Base-by-base conservation (phyloP, 2,888 invertebrate species). In the Lamellibrachia satsuma region DNA sequence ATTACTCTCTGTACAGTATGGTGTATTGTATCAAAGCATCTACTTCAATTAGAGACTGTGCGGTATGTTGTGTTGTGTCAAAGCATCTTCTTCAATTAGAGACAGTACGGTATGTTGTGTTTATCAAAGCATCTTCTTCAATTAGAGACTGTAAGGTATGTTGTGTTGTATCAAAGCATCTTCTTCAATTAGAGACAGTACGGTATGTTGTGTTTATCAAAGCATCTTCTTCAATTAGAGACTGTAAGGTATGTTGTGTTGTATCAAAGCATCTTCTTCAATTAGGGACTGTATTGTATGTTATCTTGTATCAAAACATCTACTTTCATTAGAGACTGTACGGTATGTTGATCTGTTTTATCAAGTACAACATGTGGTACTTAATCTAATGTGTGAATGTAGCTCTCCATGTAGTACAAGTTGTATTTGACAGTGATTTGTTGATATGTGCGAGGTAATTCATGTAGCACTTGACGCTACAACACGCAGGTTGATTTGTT, bases 341-440 rank as follows among this genome's bases (percentile, higher is more conserved):
- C 39, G 39, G 39, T 39, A 75, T 75, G 9, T 75, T 75, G n/a
- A 39, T 39, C 39, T 39, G 1, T 39, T 39, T 15, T 75, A 15
- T 15, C 22, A 22, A 75, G 11, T 75, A 75, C 75, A 4, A 11
- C 39, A 39, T 22, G 15, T 15, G 22, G 75, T 75, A 75, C n/a
- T 75, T 75, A 39, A 15, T 22, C 22, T 15, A 75, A 75, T 22
- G 57, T 11, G 57, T 15, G 57, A 57, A n/a, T 75, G 39, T 75
- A n/a, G 15, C n/a, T 75, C 4, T 75, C 75, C 15, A 15, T 75
- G 75, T 75, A 15, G 75, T 15, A 75, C 75, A 75, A 11, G 22
- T 75, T 75, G 75, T 75, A 15, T 75, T 75, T 75, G 75, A 75
- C 75, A 75, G 75, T 75, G 75, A 75, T 75, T 75, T 75, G 75